Base-by-base conservation (phyloP, 2,113 vertebrate species). In the Perca schrenkii region DNA sequence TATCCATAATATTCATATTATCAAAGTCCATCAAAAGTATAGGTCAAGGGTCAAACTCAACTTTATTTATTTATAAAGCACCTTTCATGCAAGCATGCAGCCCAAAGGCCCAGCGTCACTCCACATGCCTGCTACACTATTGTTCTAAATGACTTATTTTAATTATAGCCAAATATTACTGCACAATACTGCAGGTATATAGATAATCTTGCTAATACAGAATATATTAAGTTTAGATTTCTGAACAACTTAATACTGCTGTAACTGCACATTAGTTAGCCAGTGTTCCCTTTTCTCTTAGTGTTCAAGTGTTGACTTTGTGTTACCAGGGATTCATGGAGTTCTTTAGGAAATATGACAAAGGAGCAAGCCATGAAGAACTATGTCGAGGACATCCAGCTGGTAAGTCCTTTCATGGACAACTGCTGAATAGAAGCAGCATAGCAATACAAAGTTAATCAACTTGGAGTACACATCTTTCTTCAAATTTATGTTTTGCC, bases 301-400 rank as follows among this genome's bases (percentile, higher is more conserved):
- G 19, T 57, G 50, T 40, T 54, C 14, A 15, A 53, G 68, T 61
- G 50, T 47, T 88, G 28, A 64, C 79, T 80, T 47, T 92, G 34
- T 86, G 78, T 91, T 91, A 62, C 47, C 94, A 99, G 98, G 98
- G 97, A 99, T 91, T 97, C 97, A 31, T 99, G 98, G 98, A 98
- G 93, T 93, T 94, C 97, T 53, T 88, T 99, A 88, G 98, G 98
- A 86, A 94, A 97, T 79, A 99, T 99, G 97, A 95, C 97, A 63
- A 98, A 96, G 91, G 96, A 98, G 87, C 96, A 98, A 89, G 98
- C 98, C 84, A 99, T 99, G 98, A 97, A 95, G 93, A 97, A 97
- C 31, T 99, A 99, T 88, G 93, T 99, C 86, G 96, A 99, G 91
- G 96, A 98, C 95, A 98, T 99, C 96, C 98, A 99, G 94, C 96